Conservation (phyloP, 2,888 invertebrate species). For the Eurytoma californica region DNA sequence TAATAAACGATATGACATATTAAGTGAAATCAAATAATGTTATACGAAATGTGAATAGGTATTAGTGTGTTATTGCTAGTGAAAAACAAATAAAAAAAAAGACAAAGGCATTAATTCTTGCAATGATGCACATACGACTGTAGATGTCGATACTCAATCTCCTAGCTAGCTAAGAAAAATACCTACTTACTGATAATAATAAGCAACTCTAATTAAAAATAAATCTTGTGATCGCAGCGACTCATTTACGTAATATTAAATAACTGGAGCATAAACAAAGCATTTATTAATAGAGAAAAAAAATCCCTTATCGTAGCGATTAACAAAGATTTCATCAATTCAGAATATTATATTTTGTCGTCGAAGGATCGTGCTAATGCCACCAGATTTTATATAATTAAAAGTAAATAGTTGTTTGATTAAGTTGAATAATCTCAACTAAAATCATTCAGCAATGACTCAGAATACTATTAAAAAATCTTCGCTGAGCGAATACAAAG, state of each 20-base stretch:
- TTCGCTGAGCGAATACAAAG: too few species aligned
- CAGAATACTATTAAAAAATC: too few species aligned
- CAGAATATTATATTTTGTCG: not conserved
- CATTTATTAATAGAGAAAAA: too few species aligned
- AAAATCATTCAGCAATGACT: too few species aligned
- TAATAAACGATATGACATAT: not conserved
- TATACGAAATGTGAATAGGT: conserved; percentile 1
- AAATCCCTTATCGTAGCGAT: too few species aligned
- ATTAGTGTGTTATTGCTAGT: not conserved
- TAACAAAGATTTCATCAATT: not conserved
- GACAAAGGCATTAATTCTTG: not conserved
- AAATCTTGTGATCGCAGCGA: not conserved
- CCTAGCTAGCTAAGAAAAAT: not conserved
- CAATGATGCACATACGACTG: not conserved
- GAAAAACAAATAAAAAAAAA: not conserved
- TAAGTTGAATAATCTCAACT: too few species aligned
- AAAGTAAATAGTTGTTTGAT: too few species aligned
- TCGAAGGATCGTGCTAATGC: not conserved
- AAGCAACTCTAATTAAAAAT: not conserved
- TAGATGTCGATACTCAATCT: not conserved
- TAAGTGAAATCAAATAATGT: not conserved
- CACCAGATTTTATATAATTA: too few species aligned
- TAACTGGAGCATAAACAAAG: too few species aligned
- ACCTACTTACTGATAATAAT: not conserved
- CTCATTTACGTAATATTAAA: not conserved